These are phyloP conservation scores for Drosophila ohnishii DNA, from an alignment of 1,140 invertebrate species.

Conservation along the genomic window DNA sequence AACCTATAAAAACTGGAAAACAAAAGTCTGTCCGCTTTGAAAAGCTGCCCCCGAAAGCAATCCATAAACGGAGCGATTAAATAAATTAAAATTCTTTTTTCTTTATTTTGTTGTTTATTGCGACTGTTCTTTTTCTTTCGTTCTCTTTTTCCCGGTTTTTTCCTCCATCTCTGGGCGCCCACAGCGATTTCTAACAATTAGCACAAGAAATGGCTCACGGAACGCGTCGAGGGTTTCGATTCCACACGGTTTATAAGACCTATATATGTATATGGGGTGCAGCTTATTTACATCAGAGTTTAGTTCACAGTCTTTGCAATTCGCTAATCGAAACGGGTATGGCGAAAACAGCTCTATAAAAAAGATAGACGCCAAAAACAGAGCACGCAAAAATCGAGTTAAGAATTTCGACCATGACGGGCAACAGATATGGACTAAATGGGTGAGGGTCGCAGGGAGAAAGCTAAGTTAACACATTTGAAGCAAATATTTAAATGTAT, in stretches of 20 bases:
- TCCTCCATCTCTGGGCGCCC: conserved; percentile 33
- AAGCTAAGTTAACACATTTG: conserved; percentile 1
- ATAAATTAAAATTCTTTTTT: conserved; percentile 49
- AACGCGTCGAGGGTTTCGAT: conserved; percentile 1
- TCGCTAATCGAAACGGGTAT: conserved; percentile 45
- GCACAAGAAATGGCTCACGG: conserved; percentile 59
- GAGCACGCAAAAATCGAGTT: conserved; percentile 33
- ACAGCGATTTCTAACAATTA: conserved; percentile 61
- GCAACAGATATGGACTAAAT: conserved; percentile 24
- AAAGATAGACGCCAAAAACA: conserved; percentile 9
- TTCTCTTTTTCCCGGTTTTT: conserved; percentile 6
- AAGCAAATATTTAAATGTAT: neutral
- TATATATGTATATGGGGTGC: conserved; percentile 14
- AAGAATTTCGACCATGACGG: conserved; percentile 15
- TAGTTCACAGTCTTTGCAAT: conserved; percentile 25
- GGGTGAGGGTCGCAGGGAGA: conserved; percentile 33
- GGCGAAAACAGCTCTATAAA: conserved; percentile 42
- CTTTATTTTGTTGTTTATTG: conserved; percentile 37
- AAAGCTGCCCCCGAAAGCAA: conserved; percentile 49
- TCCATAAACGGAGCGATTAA: conserved; percentile 73
- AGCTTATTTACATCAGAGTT: conserved; percentile 39
- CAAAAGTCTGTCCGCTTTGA: conserved; percentile 23
- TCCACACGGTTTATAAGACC: conserved; percentile 3
- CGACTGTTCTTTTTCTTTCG: conserved; percentile 11
- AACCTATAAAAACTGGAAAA: conserved; percentile 18